A percentile compares a stretch with the other conserved stretches of the same genome.
Evolutionary conservation across 2,888 invertebrate species (phyloP).

Genomic region (Eucera pruinosa): DNA sequence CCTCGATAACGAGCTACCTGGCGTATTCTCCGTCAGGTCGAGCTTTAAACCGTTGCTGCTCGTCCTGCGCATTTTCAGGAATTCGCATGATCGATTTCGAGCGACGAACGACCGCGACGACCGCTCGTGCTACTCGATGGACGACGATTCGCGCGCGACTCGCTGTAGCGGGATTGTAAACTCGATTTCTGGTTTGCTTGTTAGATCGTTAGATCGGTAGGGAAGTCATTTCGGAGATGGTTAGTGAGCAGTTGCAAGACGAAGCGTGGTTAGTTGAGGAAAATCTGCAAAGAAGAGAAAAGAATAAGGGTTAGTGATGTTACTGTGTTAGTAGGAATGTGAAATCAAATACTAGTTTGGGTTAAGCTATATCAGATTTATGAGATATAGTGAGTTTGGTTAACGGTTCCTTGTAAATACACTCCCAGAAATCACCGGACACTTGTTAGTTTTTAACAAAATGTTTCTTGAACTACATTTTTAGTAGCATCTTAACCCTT

Average conservation of each 20-base stretch:
- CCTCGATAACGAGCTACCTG: conserved; percentile 81
- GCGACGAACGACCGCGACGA: conserved; percentile 54
- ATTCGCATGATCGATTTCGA: conserved; percentile 80
- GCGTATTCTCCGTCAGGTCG: conserved; percentile 83
- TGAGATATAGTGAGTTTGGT: not conserved
- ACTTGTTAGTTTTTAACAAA: no score
- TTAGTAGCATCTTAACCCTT: no score
- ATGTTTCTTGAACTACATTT: no score
- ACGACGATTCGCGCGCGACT: conserved; percentile 7
- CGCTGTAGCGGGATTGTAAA: not conserved
- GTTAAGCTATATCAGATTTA: not conserved
- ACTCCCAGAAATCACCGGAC: no score
- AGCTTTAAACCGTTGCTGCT: conserved; percentile 82
- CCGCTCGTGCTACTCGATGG: conserved; percentile 36
- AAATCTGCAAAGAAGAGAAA: conserved; percentile 66
- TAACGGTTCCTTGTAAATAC: no score
- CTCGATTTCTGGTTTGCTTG: not conserved
- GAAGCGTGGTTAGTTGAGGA: conserved; percentile 51
- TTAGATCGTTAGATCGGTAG: conserved; percentile 14
- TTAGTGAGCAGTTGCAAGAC: conserved; percentile 39
- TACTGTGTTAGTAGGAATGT: conserved; percentile 22
- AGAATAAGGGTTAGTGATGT: conserved; percentile 54
- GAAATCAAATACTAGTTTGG: not conserved
- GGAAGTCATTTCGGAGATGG: conserved; percentile 47
- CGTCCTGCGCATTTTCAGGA: conserved; percentile 82